Base-by-base conservation (phyloP, 2,888 invertebrate species). In the Nomada flava region DNA sequence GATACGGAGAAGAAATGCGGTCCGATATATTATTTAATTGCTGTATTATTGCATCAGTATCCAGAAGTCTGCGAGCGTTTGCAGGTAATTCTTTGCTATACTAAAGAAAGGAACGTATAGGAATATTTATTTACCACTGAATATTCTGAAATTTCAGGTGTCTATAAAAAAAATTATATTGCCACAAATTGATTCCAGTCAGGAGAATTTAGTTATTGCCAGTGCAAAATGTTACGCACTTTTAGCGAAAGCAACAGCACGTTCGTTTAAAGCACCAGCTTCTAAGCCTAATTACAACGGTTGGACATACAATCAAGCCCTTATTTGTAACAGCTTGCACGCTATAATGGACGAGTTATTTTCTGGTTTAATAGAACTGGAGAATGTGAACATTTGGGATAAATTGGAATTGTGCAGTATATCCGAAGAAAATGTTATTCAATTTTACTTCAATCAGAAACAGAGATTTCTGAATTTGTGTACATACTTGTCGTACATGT, bases 381-480 rank as follows among this genome's bases (percentile, higher is more conserved):
- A 92, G 36, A 82, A 65, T n/a, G 79, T 82, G 53, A 85, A 89
- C 15, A 76, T 85, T 53, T 79, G 83, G 86, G 89, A 90, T 63
- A 86, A 85, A 52, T 78, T 93, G 10, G 88, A 92, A 53, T 86
- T 93, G 42, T 87, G 91, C 13, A 20, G 69, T 23, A 88, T 93
- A 73, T 76, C 89, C 0, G 83, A 91, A 20, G 86, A 89, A 13
- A 88, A 92, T 81, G 75, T 92, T n/a, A 76, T 91, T 20, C 86
- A 91, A 59, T 91, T 91, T 74, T 93, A 92, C 62, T 79, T 79
- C 1, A 76, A 64, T 2, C 86, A 91, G 3, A 89, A 90, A 79
- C 87, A 81, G 72, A 89, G 93, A 87, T 92, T 93, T 76, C 69
- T 67, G 4, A 93, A 93, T 84, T 78, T 93, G 2, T 93, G 93